Percentiles rank a stretch among this genome's conserved stretches.
Conservation (phyloP, 1,140 invertebrate species). For the Camponotus vicinus region DNA sequence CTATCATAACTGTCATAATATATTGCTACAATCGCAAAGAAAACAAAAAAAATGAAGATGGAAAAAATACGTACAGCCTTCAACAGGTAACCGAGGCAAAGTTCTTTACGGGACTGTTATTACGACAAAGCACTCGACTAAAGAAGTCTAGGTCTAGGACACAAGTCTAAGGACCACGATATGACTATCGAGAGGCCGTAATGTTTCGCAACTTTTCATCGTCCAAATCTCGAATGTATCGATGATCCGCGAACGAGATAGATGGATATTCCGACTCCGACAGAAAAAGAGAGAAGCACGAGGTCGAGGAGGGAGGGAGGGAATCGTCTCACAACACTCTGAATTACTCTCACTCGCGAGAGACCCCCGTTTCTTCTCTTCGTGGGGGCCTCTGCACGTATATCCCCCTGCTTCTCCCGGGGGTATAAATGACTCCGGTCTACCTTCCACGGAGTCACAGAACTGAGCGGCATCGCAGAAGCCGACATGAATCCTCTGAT, state of each 20-base stretch:
- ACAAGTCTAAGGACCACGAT: conserved; percentile 46
- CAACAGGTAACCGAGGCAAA: not conserved
- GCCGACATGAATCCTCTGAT: conserved; percentile 86
- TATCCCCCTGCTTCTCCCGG: conserved; percentile 73
- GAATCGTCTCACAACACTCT: conserved; percentile 76
- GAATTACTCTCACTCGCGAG: conserved; percentile 85
- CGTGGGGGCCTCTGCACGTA: conserved; percentile 66
- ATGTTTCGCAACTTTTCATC: conserved; percentile 66
- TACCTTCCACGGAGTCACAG: conserved; percentile 85
- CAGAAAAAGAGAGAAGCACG: conserved; percentile 64
- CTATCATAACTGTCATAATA: not conserved
- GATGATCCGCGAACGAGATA: conserved; percentile 38
- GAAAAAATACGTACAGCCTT: not conserved
- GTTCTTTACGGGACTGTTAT: not conserved
- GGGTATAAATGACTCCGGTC: conserved; percentile 84
- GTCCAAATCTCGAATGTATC: conserved; percentile 61
- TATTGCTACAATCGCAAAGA: not conserved
- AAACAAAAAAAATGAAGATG: not conserved
- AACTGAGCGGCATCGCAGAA: conserved; percentile 85
- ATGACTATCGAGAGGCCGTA: conserved; percentile 28
- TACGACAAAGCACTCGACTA: conserved; percentile 14
- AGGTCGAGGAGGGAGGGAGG: conserved; percentile 71
- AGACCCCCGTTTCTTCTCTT: conserved; percentile 81
- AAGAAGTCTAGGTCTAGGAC: conserved; percentile 83
- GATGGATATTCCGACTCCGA: not conserved